Evolutionary conservation across 1,140 invertebrate genomes (phyloP).

Genomic region (Pseudomyrmex concolor): DNA sequence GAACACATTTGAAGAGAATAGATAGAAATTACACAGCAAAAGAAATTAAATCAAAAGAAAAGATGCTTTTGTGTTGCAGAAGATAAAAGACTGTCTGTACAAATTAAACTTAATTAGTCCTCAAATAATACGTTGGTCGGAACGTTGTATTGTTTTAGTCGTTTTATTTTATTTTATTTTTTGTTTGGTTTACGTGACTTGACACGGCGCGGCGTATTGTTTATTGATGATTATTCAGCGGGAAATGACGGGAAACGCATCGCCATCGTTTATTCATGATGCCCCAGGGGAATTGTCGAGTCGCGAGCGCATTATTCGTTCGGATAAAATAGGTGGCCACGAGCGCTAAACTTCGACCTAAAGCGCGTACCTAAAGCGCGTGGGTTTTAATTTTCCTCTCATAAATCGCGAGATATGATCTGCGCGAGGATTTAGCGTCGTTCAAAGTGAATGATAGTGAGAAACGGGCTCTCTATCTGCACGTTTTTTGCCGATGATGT

Average conservation of each 20-base stretch:
- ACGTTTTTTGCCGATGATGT: background rate
- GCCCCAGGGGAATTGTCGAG: slow-evolving; percentile 25
- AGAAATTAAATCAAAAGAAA: background rate
- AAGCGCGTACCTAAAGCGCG: slow-evolving; percentile 22
- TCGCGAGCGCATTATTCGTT: slow-evolving; percentile 39
- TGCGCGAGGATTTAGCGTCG: slow-evolving; percentile 39
- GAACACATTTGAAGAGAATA: too few species aligned
- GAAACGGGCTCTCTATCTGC: slow-evolving; percentile 23
- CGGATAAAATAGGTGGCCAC: slow-evolving; percentile 36
- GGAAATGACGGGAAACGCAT: slow-evolving; percentile 38
- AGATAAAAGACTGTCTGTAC: background rate
- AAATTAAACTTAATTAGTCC: slow-evolving; percentile 35
- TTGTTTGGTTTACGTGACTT: background rate
- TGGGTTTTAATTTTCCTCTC: slow-evolving; percentile 42
- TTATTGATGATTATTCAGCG: slow-evolving; percentile 51
- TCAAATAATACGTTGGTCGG: slow-evolving; percentile 16
- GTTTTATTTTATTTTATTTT: background rate
- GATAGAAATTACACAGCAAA: background rate
- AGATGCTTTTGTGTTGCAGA: slow-evolving; percentile 6
- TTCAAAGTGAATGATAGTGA: slow-evolving; percentile 50
- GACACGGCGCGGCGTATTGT: slow-evolving; percentile 23
- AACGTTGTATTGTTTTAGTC: slow-evolving; percentile 8
- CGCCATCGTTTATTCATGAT: slow-evolving; percentile 45
- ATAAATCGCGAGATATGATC: slow-evolving; percentile 52
- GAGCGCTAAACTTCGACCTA: slow-evolving; percentile 41